Conservation (phyloP, 1,140 invertebrate species). For the Bombus superbus region DNA sequence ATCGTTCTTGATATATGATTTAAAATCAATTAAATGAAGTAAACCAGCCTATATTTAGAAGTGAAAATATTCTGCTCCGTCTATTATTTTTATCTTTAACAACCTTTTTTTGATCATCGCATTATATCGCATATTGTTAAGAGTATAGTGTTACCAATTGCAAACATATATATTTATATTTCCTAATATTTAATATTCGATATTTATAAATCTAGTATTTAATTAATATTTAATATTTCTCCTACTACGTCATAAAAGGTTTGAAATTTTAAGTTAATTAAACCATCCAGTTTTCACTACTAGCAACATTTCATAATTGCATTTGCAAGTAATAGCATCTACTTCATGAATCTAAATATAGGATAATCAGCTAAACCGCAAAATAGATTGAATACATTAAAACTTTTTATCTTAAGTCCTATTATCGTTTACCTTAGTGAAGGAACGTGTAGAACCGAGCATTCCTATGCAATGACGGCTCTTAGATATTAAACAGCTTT, state of each 20-base stretch:
- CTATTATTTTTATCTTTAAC: too few species aligned
- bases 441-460: neutral
- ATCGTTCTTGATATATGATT: too few species aligned
- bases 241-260: neutral
- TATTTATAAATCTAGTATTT: too few species aligned
- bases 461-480: neutral
- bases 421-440: neutral
- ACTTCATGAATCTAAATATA: neutral
- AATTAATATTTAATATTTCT: neutral
- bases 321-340: neutral
- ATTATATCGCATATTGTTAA: too few species aligned
- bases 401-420: neutral
- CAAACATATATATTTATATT: too few species aligned
- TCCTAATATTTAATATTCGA: too few species aligned
- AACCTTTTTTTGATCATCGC: too few species aligned
- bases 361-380: neutral
- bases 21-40: too few species aligned
- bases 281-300: neutral
- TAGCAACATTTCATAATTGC: neutral
- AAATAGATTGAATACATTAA: neutral
- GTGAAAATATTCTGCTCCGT: too few species aligned
- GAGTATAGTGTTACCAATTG: too few species aligned
- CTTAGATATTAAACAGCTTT: neutral
- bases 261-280: neutral
- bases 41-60: too few species aligned